Percentiles rank a stretch among this genome's conserved stretches.
phyloP scores from a whole-genome alignment of 2,797 vertebrate genomes.

The Cynopterus sphinx region DNA sequence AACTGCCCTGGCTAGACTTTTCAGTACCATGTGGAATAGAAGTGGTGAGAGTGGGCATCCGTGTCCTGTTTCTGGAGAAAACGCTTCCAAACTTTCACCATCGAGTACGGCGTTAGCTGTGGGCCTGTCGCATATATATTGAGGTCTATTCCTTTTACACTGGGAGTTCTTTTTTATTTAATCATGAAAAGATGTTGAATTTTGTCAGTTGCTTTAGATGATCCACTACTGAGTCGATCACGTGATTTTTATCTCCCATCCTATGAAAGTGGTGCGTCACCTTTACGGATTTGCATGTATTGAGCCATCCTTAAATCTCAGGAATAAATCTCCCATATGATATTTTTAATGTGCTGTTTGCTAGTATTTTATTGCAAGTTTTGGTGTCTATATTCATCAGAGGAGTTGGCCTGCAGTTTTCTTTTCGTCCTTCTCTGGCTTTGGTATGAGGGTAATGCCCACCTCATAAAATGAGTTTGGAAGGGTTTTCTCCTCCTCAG shows the following conservation, averaged over 20 bases:
- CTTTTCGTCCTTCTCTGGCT: neutral
- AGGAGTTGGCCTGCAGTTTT: neutral
- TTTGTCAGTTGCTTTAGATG: neutral
- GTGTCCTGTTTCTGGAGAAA: neutral
- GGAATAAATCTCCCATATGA: neutral
- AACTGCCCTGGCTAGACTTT: neutral
- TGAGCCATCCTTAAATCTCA: neutral
- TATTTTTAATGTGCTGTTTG: neutral
- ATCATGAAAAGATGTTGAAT: neutral
- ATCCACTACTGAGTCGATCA: neutral
- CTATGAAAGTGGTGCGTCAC: neutral
- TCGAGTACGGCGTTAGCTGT: neutral
- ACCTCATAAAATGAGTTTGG: neutral
- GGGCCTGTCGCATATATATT: neutral
- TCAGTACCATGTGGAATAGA: neutral
- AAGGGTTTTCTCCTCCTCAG: neutral
- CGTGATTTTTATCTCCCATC: neutral
- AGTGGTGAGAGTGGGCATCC: neutral
- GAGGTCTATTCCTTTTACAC: neutral
- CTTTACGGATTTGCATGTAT: neutral
- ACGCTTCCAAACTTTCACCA: neutral
- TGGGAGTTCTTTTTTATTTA: neutral
- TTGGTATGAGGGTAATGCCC: neutral
- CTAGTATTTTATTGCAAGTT: neutral
- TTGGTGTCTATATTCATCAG: neutral